phyloP scores from a whole-genome alignment of 2,797 vertebrate species.

The Acrossocheilus wenchowensis region DNA sequence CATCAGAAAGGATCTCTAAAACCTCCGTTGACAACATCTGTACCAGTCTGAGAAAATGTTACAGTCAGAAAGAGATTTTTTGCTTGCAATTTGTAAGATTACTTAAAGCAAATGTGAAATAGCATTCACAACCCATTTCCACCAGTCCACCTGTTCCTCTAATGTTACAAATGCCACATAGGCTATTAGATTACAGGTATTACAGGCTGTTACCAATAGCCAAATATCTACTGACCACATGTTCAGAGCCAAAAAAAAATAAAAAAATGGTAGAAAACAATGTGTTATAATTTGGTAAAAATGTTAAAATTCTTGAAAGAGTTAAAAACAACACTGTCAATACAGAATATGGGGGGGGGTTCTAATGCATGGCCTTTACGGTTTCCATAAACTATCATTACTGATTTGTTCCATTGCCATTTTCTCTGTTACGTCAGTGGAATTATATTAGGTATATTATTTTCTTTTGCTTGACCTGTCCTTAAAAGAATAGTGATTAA shows the following conservation, averaged over 20 bases:
- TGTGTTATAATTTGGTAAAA: background rate
- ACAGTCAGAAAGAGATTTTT: background rate
- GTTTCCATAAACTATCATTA: background rate
- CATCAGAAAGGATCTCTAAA: background rate
- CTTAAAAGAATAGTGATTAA: background rate
- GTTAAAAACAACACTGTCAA: background rate
- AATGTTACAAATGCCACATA: background rate
- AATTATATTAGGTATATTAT: background rate
- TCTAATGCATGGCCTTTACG: background rate
- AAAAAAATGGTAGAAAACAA: background rate
- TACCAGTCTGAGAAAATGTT: background rate
- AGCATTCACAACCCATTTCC: background rate
- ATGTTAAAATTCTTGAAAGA: background rate
- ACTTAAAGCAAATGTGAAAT: background rate
- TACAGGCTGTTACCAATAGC: background rate
- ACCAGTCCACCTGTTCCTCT: background rate
- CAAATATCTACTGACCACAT: background rate
- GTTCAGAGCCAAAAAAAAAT: background rate
- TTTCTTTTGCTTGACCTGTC: background rate
- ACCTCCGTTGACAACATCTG: background rate
- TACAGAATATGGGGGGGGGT: no score
- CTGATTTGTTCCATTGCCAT: background rate
- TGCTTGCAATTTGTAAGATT: background rate
- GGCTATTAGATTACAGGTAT: background rate
- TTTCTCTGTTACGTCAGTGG: background rate